phyloP scores from a whole-genome alignment of 2,113 vertebrate species.

The Micronisus gabar region DNA sequence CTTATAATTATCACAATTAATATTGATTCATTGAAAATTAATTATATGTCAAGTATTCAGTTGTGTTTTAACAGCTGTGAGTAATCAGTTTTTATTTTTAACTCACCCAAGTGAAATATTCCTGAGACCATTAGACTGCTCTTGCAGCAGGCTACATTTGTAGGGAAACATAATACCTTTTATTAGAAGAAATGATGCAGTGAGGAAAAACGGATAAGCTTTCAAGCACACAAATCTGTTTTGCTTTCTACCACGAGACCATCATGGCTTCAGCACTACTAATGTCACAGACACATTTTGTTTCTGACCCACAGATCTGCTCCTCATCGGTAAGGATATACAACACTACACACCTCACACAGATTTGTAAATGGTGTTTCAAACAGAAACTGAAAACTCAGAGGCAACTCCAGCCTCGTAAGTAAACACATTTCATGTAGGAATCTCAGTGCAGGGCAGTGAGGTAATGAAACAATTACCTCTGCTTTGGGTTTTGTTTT shows the following conservation, averaged over 20 bases:
- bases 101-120: neutral
- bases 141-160: neutral
- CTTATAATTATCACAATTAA: neutral
- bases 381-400: neutral
- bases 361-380: neutral
- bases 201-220: neutral
- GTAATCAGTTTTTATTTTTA: neutral
- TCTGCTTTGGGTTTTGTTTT: too few species aligned
- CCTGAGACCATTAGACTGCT: neutral
- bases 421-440: neutral
- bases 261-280: neutral
- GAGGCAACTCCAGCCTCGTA: neutral
- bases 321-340: neutral
- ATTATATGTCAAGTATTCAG: neutral
- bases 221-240: neutral
- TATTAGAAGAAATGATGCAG: neutral
- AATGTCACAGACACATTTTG: neutral
- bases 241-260: neutral
- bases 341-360: neutral
- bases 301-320: neutral
- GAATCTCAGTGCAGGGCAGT: too few species aligned
- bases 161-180: neutral
- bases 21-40: neutral
- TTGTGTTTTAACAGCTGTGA: neutral
- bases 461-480: too few species aligned